Conservation (phyloP, 1,140 invertebrate species). For the Drosophila equinoxialis region DNA sequence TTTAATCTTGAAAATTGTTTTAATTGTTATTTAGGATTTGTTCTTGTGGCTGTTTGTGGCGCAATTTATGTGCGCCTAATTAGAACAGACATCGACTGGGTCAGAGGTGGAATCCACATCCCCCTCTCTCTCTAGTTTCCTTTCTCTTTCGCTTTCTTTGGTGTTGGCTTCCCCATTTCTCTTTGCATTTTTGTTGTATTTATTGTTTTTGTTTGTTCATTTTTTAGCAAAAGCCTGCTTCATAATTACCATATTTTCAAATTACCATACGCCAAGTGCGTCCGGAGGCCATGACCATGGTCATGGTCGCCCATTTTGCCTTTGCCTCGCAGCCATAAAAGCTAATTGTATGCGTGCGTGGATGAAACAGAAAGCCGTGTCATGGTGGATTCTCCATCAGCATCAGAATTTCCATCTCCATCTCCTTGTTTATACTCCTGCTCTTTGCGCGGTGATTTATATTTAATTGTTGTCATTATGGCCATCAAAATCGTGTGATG, state of each 20-base stretch:
- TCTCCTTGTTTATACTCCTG: not conserved
- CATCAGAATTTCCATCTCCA: not conserved
- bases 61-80: slow-evolving; percentile 75
- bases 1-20: slow-evolving; percentile 81
- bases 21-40: slow-evolving; percentile 81
- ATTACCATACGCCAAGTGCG: slow-evolving; percentile 73
- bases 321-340: slow-evolving; percentile 67
- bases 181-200: slow-evolving; percentile 16
- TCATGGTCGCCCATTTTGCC: slow-evolving; percentile 36
- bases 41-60: slow-evolving; percentile 50
- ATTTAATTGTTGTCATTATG: slow-evolving; percentile 82
- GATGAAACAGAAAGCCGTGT: not conserved
- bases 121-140: not conserved
- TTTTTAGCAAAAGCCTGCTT: slow-evolving; percentile 48
- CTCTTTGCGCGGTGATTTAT: slow-evolving; percentile 67
- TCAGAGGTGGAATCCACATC: slow-evolving; percentile 34
- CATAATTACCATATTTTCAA: slow-evolving; percentile 82
- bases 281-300: slow-evolving; percentile 39
- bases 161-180: not conserved
- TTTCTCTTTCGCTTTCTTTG: slow-evolving; percentile 21
- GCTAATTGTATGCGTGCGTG: slow-evolving; percentile 77
- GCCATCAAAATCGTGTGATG: slow-evolving; percentile 69
- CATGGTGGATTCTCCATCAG: not conserved
- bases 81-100: slow-evolving; percentile 68
- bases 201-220: slow-evolving; percentile 25